Conservation (phyloP, 2,113 vertebrate species). For the Benthochromis sp. region DNA sequence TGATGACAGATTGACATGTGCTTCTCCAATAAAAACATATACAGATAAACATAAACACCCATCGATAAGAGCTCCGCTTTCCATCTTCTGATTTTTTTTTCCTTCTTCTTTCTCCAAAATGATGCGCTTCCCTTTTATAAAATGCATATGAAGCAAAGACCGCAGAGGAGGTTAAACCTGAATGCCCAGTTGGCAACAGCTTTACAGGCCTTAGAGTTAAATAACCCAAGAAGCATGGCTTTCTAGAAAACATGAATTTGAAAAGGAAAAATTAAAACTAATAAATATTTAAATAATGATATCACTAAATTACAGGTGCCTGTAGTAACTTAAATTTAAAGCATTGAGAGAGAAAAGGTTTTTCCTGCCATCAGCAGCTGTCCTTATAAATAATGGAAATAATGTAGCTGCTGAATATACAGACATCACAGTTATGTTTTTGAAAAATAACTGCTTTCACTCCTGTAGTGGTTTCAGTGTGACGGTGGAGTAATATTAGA, state of each 20-base stretch:
- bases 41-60: neutral
- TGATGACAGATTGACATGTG: neutral
- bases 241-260: neutral
- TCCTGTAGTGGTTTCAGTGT: constrained; percentile 45
- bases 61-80: neutral
- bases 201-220: constrained; percentile 7
- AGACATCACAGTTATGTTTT: neutral
- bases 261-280: constrained; percentile 11
- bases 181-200: neutral
- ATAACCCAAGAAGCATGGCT: neutral
- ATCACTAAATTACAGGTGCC: neutral
- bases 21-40: neutral
- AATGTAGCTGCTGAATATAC: neutral
- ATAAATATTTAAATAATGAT: constrained; percentile 67
- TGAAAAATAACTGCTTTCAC: neutral
- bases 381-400: neutral
- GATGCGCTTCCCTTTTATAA: constrained; percentile 36
- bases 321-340: neutral
- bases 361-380: neutral
- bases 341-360: neutral
- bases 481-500: neutral
- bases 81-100: neutral
- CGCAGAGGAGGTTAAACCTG: neutral
- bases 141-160: neutral
- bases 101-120: neutral